phyloP scores from a whole-genome alignment of 2,888 invertebrate genomes.

The Aphodius granarius region DNA sequence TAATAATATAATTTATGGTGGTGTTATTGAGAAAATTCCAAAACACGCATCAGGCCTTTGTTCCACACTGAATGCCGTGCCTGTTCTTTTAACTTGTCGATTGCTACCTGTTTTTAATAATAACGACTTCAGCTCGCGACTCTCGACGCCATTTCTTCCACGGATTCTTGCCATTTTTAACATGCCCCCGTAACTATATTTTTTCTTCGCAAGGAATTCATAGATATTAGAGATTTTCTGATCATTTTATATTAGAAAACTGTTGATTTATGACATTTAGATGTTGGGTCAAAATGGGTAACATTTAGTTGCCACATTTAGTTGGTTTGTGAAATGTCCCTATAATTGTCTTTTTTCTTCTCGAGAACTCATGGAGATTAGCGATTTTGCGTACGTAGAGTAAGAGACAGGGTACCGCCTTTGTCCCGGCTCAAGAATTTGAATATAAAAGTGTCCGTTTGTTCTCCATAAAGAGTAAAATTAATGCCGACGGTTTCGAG shows the following conservation, averaged over 20 bases:
- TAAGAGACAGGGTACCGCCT: not conserved
- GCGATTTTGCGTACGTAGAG: not conserved
- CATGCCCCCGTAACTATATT: not conserved
- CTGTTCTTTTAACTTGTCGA: conserved; percentile 2
- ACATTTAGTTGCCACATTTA: too few species aligned
- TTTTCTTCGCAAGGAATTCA: too few species aligned
- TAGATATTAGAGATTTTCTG: too few species aligned
- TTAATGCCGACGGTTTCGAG: conserved; percentile 49
- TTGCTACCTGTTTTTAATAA: conserved; percentile 14
- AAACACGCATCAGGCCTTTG: conserved; percentile 20
- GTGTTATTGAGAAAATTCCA: conserved; percentile 46
- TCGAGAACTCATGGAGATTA: not conserved
- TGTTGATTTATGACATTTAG: too few species aligned
- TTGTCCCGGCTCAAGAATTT: not conserved
- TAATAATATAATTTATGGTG: conserved; percentile 56
- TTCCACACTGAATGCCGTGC: conserved; percentile 2
- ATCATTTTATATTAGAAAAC: too few species aligned
- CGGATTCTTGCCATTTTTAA: not conserved
- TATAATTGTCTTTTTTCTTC: not conserved
- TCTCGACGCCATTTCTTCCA: not conserved
- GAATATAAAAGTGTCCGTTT: conserved; percentile 37
- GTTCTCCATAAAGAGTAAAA: conserved; percentile 51
- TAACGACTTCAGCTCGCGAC: not conserved
- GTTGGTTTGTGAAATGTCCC: too few species aligned
- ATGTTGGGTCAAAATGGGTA: too few species aligned